Percentiles rank a stretch among this genome's conserved stretches.
Evolutionary conservation across 2,888 invertebrate species (phyloP).

Genomic region (Drosophila seclusa): DNA sequence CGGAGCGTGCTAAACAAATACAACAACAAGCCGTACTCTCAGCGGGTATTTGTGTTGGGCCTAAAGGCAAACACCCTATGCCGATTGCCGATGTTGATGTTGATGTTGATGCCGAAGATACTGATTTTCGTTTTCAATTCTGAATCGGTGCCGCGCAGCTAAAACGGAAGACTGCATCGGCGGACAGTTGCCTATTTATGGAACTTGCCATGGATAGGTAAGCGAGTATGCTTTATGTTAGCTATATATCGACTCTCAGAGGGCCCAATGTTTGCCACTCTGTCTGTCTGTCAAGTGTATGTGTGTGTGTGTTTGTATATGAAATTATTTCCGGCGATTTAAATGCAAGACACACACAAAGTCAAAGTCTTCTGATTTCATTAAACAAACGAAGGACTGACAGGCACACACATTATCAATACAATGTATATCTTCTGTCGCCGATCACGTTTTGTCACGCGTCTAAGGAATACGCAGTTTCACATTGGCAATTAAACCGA

Average conservation of each 20-base stretch:
- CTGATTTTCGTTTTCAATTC: slow-evolving; percentile 57
- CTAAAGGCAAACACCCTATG: slow-evolving; percentile 48
- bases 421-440: not conserved
- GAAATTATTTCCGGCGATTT: slow-evolving; percentile 77
- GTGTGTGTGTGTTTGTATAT: slow-evolving; percentile 55
- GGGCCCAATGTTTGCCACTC: slow-evolving; percentile 50
- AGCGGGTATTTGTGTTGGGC: slow-evolving; percentile 36
- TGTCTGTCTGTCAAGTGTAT: slow-evolving; percentile 14
- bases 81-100: not conserved
- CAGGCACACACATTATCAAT: slow-evolving; percentile 17
- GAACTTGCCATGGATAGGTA: slow-evolving; percentile 66
- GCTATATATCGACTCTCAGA: not conserved
- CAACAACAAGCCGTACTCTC: slow-evolving; percentile 17
- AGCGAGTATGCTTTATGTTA: slow-evolving; percentile 27
- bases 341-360: slow-evolving; percentile 78
- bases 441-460: not conserved
- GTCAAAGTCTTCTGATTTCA: slow-evolving; percentile 56
- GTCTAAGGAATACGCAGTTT: not conserved
- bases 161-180: slow-evolving; percentile 46
- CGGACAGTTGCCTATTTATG: slow-evolving; percentile 70
- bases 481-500: not conserved
- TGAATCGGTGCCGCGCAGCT: slow-evolving; percentile 29
- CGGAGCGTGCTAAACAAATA: slow-evolving; percentile 53
- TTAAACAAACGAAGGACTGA: slow-evolving; percentile 41
- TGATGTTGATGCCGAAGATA: slow-evolving; percentile 21